Evolutionary conservation across 2,797 vertebrate genomes (phyloP).

Genomic region (Gambelia wislizenii): DNA sequence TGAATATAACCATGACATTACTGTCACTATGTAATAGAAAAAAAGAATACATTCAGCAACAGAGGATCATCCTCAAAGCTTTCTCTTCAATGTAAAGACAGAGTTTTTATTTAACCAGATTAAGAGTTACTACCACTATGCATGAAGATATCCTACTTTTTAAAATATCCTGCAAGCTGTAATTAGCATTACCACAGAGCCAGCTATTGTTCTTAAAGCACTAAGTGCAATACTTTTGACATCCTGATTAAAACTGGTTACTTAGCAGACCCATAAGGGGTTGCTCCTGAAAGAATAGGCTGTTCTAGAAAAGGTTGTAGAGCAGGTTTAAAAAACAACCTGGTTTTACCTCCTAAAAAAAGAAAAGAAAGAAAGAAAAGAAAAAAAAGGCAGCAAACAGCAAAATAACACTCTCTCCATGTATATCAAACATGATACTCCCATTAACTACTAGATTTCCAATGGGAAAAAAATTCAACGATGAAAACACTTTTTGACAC

Average conservation of each 20-base stretch:
- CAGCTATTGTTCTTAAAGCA: neutral
- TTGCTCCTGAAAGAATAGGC: neutral
- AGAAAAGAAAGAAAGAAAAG: no score
- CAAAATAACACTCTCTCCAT: neutral
- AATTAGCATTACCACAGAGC: neutral
- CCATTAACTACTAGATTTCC: neutral
- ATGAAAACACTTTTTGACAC: neutral
- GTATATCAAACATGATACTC: neutral
- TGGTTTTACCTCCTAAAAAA: neutral
- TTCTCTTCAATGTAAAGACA: neutral
- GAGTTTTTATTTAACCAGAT: neutral
- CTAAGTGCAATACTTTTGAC: neutral
- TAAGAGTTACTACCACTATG: neutral
- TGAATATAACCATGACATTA: neutral
- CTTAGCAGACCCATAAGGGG: slow-evolving; percentile 20
- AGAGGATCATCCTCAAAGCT: slow-evolving; percentile 22
- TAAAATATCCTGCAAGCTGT: neutral
- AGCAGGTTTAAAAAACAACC: neutral
- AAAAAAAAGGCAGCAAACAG: no score
- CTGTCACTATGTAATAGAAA: neutral
- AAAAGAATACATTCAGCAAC: neutral
- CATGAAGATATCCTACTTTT: neutral
- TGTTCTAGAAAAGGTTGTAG: neutral
- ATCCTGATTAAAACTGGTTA: slow-evolving; percentile 18
- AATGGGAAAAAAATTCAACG: slow-evolving; percentile 10